Evolutionary conservation across 2,113 vertebrate species (phyloP).

Genomic region (Catharus minimus): DNA sequence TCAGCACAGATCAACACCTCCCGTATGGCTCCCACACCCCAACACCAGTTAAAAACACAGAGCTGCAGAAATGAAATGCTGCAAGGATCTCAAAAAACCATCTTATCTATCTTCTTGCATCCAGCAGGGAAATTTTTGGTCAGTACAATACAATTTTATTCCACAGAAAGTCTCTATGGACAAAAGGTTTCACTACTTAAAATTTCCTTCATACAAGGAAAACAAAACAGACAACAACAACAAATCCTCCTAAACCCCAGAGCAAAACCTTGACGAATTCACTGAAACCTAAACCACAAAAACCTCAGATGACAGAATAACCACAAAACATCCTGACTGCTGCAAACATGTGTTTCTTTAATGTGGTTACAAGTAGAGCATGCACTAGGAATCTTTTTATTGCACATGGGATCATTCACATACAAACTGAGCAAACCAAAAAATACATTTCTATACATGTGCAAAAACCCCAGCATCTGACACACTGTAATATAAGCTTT

Average conservation of each 20-base stretch:
- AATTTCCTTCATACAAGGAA: background rate
- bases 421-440: background rate
- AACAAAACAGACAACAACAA: background rate
- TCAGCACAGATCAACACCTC: constrained; percentile 51
- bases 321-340: constrained; percentile 4
- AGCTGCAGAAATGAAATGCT: background rate
- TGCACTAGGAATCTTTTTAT: background rate
- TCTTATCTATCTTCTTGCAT: background rate
- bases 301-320: constrained; percentile 16
- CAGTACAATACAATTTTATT: background rate
- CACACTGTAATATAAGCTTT: background rate
- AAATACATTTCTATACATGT: background rate
- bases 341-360: constrained; percentile 20
- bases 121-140: background rate
- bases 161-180: background rate
- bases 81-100: background rate
- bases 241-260: background rate
- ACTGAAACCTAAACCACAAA: constrained; percentile 33
- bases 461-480: background rate
- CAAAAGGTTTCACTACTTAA: background rate
- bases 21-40: constrained; percentile 15
- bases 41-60: constrained; percentile 11
- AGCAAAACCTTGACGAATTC: background rate
- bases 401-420: constrained; percentile 6
- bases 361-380: constrained; percentile 19